These are phyloP conservation scores for Semaprochilodus insignis DNA, from an alignment of 2,797 vertebrate species.

Conservation along the genomic window DNA sequence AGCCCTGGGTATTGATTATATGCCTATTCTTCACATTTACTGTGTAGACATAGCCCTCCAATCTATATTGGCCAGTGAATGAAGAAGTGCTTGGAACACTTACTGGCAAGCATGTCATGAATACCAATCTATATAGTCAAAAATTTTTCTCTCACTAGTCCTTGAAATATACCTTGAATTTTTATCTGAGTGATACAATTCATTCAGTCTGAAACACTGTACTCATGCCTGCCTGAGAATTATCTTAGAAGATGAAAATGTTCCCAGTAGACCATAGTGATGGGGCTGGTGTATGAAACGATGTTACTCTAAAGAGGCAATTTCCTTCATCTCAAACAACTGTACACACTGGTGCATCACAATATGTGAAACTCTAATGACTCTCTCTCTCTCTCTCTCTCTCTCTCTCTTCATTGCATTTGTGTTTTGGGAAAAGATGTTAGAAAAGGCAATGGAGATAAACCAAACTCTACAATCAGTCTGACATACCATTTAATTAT, in stretches of 20 bases:
- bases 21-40: slow-evolving; percentile 13
- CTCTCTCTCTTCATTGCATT: background rate
- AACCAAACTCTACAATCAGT: too few relatives aligned
- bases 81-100: background rate
- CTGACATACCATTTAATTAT: too few relatives aligned
- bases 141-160: background rate
- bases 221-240: slow-evolving; percentile 2
- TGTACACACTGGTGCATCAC: background rate
- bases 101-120: slow-evolving; percentile 23
- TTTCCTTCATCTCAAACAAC: background rate
- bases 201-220: slow-evolving; percentile 16
- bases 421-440: background rate
- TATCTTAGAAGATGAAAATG: slow-evolving; percentile 32
- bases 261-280: background rate
- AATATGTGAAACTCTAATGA: background rate
- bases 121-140: slow-evolving; percentile 20
- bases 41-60: slow-evolving; percentile 8
- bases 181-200: slow-evolving; percentile 8
- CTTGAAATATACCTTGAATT: slow-evolving; percentile 29
- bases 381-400: background rate
- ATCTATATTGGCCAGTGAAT: slow-evolving; percentile 16
- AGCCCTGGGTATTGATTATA: slow-evolving; percentile 30
- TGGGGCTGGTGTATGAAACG: background rate
- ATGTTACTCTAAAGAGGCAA: background rate
- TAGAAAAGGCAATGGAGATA: too few relatives aligned